phyloP scores from a whole-genome alignment of 2,888 invertebrate species.

The Phalera bucephala region DNA sequence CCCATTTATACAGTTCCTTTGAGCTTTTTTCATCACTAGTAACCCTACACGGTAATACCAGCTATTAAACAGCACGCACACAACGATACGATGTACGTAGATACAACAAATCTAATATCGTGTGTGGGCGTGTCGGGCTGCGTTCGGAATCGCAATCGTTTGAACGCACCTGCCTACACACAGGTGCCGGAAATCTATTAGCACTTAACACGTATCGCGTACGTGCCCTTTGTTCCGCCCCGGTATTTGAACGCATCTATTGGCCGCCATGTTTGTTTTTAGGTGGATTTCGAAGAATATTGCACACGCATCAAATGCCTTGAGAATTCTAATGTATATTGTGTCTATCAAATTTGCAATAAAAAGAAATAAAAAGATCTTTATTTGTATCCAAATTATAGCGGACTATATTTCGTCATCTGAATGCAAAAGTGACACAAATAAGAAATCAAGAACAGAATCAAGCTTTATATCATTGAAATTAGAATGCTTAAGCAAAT shows the following conservation, averaged over 20 bases:
- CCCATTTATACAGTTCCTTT: neutral
- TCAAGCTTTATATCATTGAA: too few species aligned
- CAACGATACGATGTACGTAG: conserved; percentile 11
- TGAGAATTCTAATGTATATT: too few species aligned
- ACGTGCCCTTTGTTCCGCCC: conserved; percentile 41
- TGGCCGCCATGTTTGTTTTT: conserved; percentile 26
- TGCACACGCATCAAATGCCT: too few species aligned
- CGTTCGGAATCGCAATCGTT: conserved; percentile 43
- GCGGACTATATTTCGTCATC: too few species aligned
- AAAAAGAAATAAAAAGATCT: too few species aligned
- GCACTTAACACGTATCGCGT: conserved; percentile 43
- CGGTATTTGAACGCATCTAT: conserved; percentile 33
- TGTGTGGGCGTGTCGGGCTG: conserved; percentile 37
- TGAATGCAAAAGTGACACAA: too few species aligned
- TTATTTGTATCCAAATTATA: too few species aligned
- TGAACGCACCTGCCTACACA: conserved; percentile 57
- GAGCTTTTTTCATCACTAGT: neutral
- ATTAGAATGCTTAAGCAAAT: too few species aligned
- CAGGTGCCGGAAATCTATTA: conserved; percentile 73
- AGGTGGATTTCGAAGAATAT: conserved; percentile 1
- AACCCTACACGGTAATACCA: neutral
- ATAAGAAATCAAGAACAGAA: too few species aligned
- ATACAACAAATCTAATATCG: conserved; percentile 40
- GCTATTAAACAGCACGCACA: neutral
- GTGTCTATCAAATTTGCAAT: too few species aligned